phyloP scores from a whole-genome alignment of 2,113 vertebrate species.

The Lamprologus speciosus region DNA sequence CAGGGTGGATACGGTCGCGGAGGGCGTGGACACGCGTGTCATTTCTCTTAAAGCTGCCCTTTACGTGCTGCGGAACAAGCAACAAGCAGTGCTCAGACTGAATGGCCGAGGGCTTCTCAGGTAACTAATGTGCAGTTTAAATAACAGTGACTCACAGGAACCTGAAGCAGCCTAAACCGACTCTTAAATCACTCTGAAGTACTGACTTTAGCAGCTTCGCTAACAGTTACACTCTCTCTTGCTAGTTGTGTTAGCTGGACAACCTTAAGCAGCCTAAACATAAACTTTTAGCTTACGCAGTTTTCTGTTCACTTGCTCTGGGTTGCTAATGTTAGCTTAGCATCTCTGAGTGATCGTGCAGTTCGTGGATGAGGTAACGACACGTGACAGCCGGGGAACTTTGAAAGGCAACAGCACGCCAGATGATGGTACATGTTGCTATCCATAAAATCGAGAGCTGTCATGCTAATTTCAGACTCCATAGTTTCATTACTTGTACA shows the following conservation, averaged over 20 bases:
- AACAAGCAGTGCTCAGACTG: background rate
- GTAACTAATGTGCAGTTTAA: background rate
- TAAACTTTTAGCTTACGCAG: background rate
- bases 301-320: background rate
- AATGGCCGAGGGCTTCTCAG: slow-evolving; percentile 64
- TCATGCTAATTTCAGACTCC: background rate
- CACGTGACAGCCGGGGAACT: background rate
- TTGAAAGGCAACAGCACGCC: background rate
- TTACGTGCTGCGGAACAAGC: background rate
- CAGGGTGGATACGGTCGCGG: too few relatives aligned
- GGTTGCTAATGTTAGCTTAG: background rate
- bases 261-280: background rate
- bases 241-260: background rate
- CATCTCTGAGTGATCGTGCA: background rate
- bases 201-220: background rate
- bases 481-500: background rate
- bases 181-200: background rate
- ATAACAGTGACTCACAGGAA: background rate
- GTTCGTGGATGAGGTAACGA: background rate
- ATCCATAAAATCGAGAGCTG: background rate
- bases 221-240: background rate
- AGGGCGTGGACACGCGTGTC: background rate
- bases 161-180: background rate
- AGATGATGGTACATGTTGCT: background rate
- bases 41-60: background rate